A percentile compares a stretch with the other conserved stretches of the same genome.
phyloP scores from a whole-genome alignment of 2,113 vertebrate species.

The Bucco capensis region DNA sequence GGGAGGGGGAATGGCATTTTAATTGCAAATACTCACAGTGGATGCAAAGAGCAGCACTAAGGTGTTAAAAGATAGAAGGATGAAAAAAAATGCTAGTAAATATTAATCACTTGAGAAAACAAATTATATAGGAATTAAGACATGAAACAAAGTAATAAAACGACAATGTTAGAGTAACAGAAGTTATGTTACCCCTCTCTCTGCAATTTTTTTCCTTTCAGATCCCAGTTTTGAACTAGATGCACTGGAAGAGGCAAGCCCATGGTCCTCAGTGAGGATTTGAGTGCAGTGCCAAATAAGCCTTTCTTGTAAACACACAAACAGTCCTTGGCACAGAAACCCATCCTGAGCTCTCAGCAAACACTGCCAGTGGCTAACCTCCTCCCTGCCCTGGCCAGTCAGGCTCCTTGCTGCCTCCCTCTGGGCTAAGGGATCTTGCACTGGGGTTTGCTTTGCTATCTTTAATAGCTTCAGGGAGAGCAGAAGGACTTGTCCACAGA shows the following conservation, averaged over 20 bases:
- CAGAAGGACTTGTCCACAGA: not conserved
- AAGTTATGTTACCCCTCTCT: not conserved
- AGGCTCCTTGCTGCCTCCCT: conserved; percentile 28
- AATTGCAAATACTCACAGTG: not conserved
- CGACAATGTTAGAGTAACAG: not conserved
- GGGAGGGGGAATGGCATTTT: not conserved
- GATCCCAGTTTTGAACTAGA: conserved; percentile 21
- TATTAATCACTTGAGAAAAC: conserved; percentile 7
- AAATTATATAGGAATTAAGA: not conserved
- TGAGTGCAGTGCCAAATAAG: conserved; percentile 11
- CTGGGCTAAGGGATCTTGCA: not conserved
- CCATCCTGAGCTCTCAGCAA: not conserved
- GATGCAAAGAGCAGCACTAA: not conserved
- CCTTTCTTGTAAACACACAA: conserved; percentile 63
- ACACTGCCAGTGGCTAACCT: not conserved
- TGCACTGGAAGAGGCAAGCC: conserved; percentile 17
- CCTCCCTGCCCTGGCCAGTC: not conserved
- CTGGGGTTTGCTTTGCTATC: not conserved
- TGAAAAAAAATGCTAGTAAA: not conserved
- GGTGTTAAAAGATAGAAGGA: not conserved
- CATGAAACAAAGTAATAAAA: not conserved
- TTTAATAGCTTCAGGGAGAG: not conserved
- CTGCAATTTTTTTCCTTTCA: not conserved
- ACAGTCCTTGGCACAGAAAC: conserved; percentile 52
- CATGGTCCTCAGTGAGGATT: not conserved